A percentile compares a stretch with the other conserved stretches of the same genome.
These are phyloP conservation scores for Dermochelys coriacea DNA, from an alignment of 2,797 vertebrate genomes.

Conservation along the genomic window DNA sequence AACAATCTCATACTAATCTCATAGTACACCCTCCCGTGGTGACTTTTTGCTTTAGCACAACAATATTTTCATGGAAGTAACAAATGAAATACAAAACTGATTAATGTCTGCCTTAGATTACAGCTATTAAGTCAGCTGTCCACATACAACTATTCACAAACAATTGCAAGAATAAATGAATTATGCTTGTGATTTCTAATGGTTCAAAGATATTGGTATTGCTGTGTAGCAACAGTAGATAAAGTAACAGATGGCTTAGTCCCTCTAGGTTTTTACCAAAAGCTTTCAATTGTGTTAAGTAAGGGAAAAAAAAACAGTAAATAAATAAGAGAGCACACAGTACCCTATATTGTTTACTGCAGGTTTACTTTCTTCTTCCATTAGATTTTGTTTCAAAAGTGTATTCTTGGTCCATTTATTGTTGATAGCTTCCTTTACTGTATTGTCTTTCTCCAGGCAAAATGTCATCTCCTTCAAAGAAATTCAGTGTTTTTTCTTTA, in stretches of 20 bases:
- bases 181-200: not conserved
- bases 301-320: not conserved
- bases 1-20: fast-evolving
- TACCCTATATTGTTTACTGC: not conserved
- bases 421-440: conserved; percentile 12
- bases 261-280: not conserved
- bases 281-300: not conserved
- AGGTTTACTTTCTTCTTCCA: not conserved
- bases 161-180: fast-evolving
- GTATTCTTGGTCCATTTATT: not conserved
- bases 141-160: not conserved
- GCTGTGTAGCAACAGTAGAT: fast-evolving
- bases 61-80: not conserved
- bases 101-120: not conserved
- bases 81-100: not conserved
- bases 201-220: not conserved
- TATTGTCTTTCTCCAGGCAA: conserved; percentile 48
- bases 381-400: conserved; percentile 30
- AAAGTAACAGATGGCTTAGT: not conserved
- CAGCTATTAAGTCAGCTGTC: not conserved
- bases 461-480: conserved; percentile 61
- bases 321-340: fast-evolving
- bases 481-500: conserved; percentile 49
- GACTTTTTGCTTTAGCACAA: not conserved
- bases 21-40: not conserved